These are phyloP conservation scores for Zaprionus taronus DNA, from an alignment of 1,140 invertebrate genomes.

Conservation along the genomic window DNA sequence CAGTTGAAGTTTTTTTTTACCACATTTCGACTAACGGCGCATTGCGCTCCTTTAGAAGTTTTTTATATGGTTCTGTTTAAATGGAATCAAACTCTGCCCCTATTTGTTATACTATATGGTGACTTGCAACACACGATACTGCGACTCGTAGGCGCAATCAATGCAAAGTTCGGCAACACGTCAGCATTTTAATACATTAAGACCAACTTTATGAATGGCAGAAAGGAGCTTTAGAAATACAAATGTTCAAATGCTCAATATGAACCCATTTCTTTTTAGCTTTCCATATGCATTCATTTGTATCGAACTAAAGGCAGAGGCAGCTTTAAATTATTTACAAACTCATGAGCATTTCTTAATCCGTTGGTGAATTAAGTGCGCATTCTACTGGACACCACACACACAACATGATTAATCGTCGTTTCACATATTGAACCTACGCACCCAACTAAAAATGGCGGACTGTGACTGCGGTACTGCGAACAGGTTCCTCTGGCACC, in stretches of 20 bases:
- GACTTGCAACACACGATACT: slow-evolving; percentile 48
- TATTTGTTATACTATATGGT: slow-evolving; percentile 59
- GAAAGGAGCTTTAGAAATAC: not conserved
- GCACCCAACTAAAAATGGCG: not conserved
- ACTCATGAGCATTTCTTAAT: too few relatives aligned
- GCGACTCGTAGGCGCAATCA: slow-evolving; percentile 47
- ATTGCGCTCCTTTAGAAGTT: slow-evolving; percentile 41
- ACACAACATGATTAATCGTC: not conserved
- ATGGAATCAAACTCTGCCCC: slow-evolving; percentile 64
- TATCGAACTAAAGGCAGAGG: too few relatives aligned
- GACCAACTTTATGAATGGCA: not conserved
- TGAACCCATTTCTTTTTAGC: too few relatives aligned
- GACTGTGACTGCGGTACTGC: not conserved
- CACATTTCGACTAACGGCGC: slow-evolving; percentile 56
- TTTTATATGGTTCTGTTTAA: slow-evolving; percentile 31
- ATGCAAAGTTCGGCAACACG: not conserved
- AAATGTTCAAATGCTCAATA: too few relatives aligned
- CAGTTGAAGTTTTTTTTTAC: slow-evolving; percentile 67
- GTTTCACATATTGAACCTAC: not conserved
- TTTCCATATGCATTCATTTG: too few relatives aligned
- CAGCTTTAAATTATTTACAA: too few relatives aligned
- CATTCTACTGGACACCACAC: too few relatives aligned
- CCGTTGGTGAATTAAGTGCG: too few relatives aligned
- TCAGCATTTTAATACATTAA: slow-evolving; percentile 1
- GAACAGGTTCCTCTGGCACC: not conserved